These are phyloP conservation scores for Silurus meridionalis DNA, from an alignment of 2,113 vertebrate species.

Conservation along the genomic window DNA sequence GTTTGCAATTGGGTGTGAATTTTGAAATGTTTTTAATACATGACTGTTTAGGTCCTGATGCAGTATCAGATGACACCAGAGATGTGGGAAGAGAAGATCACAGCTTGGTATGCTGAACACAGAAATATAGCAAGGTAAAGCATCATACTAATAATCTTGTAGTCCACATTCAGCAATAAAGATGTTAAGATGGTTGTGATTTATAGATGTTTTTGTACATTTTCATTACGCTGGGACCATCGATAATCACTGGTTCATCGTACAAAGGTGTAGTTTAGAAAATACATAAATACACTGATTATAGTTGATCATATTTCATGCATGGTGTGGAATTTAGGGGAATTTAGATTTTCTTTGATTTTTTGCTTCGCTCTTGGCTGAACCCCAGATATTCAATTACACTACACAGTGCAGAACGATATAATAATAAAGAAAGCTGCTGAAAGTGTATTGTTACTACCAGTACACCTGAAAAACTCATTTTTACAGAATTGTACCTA, in stretches of 20 bases:
- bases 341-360: background rate
- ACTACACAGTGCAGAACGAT: background rate
- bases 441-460: background rate
- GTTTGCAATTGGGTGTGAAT: no score
- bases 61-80: slow-evolving; percentile 93
- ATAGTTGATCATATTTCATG: background rate
- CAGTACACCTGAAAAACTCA: background rate
- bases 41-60: slow-evolving; percentile 80
- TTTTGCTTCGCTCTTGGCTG: background rate
- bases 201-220: background rate
- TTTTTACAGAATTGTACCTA: background rate
- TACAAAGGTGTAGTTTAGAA: background rate
- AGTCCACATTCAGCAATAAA: background rate
- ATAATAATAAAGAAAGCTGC: background rate
- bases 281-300: background rate
- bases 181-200: background rate
- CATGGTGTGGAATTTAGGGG: background rate
- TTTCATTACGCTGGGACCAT: background rate
- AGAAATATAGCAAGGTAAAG: slow-evolving; percentile 86
- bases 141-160: background rate
- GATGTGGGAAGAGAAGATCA: slow-evolving; percentile 96
- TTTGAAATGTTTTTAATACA: background rate
- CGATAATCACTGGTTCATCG: background rate
- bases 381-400: background rate
- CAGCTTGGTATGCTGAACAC: slow-evolving; percentile 91